Percentiles rank a stretch among this genome's conserved stretches.
These are phyloP conservation scores for Cosmia trapezina DNA, from an alignment of 2,888 invertebrate species.

Conservation along the genomic window DNA sequence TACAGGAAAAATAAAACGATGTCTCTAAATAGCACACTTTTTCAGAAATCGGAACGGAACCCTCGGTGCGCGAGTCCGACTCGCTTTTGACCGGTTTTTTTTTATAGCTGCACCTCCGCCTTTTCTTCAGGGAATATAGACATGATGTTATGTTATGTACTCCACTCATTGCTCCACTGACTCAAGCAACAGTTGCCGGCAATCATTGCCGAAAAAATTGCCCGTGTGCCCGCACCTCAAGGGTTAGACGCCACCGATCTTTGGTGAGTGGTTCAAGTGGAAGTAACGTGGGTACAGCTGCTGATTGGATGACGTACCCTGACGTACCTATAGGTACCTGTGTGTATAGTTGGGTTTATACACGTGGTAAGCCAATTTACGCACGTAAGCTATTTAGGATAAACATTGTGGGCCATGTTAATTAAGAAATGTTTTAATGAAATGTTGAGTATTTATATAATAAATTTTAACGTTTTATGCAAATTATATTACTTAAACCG, in stretches of 20 bases:
- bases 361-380: conserved; percentile 20
- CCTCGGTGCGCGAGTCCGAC: too few species aligned
- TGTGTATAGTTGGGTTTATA: background rate
- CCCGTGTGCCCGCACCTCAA: conserved; percentile 1
- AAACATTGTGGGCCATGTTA: background rate
- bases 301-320: conserved; percentile 44
- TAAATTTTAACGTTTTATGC: too few species aligned
- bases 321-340: background rate
- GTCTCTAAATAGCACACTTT: too few species aligned
- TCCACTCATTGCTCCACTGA: background rate
- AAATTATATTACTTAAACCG: too few species aligned
- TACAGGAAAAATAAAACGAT: too few species aligned
- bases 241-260: conserved; percentile 34
- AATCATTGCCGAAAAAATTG: background rate
- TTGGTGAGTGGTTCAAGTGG: conserved; percentile 41
- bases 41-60: too few species aligned
- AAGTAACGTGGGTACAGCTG: conserved; percentile 40
- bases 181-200: background rate
- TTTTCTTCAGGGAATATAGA: too few species aligned
- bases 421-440: background rate
- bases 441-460: too few species aligned
- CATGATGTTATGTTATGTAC: too few species aligned
- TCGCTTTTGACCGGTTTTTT: too few species aligned
- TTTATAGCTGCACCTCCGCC: too few species aligned
- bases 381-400: background rate